phyloP scores from a whole-genome alignment of 2,113 vertebrate species.

The Bettongia penicillata region DNA sequence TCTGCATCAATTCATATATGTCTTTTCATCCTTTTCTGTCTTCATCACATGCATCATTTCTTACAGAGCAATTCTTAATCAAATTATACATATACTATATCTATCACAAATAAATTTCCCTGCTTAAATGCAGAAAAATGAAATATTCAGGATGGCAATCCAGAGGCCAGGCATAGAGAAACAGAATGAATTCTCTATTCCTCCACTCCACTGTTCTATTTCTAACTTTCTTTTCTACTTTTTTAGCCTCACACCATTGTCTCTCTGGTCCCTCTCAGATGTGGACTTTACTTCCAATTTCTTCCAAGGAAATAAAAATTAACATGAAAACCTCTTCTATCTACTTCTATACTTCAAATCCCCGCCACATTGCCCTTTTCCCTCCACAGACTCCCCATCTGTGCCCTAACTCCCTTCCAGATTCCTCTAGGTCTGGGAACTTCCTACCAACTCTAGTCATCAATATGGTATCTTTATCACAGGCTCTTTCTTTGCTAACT shows the following conservation, averaged over 20 bases:
- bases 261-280: not conserved
- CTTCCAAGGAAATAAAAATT: not conserved
- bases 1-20: not conserved
- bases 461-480: not conserved
- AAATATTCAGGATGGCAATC: slow-evolving; percentile 7
- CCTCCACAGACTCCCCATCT: not conserved
- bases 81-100: slow-evolving; percentile 30
- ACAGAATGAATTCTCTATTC: not conserved
- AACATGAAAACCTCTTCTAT: not conserved
- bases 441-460: not conserved
- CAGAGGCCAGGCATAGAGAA: not conserved
- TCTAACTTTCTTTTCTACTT: not conserved
- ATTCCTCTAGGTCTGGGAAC: not conserved
- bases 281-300: not conserved
- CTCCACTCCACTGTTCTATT: not conserved
- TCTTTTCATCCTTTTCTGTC: not conserved
- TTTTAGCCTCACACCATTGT: not conserved
- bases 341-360: not conserved
- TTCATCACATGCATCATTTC: not conserved
- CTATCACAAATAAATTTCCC: not conserved
- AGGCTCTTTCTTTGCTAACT: not conserved
- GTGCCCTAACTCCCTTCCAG: not conserved
- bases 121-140: slow-evolving; percentile 23
- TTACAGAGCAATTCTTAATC: not conserved
- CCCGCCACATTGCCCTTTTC: not conserved